Base-by-base conservation (phyloP, 1,140 invertebrate species). In the Nasonia giraulti region DNA sequence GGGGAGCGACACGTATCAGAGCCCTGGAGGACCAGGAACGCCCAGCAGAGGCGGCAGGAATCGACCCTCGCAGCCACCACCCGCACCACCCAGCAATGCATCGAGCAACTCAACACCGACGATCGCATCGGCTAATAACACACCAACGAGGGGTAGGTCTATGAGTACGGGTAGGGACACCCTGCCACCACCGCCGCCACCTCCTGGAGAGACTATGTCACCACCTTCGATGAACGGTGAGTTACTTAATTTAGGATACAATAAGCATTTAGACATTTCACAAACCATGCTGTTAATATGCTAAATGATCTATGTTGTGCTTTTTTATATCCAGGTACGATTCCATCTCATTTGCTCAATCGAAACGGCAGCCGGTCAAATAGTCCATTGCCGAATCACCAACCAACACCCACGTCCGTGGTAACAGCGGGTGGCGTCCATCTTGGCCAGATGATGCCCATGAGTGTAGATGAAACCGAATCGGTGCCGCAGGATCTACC, bases 151-250 rank as follows among this genome's bases (percentile, higher is more conserved):
- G 83, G 94, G 95, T 85, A 94, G 95, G 88, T 95, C 94, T 87
- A 94, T 95, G 93, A 95, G 95, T 77, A 93, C 95, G 27, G 95
- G 94, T 84, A 93, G 96, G 82, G 96, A 97, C 87, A 95, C 95
- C 66, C 93, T 98, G 88, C 97, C 97, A 47, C 97, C 97, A n/a
- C 97, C 97, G 3, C 97, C 97, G 71, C 97, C 97, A 33, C 97
- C 97, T 77, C 96, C 96, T 12, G 93, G 94, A 86, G 93, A 95
- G 91, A 89, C 89, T 2, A 95, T 95, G 84, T 94, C 94, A 37
- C 93, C 94, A 80, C 94, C 94, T 79, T 88, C 92, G 47, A 92
- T 93, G 89, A 93, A 93, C 75, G 92, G 92, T 91, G 27, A 31
- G 74, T 62, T 66, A 27, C 4, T 73, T 40, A 40, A 75, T 33